Evolutionary conservation across 2,113 vertebrate genomes (phyloP).

Genomic region (Myotis lucifugus): DNA sequence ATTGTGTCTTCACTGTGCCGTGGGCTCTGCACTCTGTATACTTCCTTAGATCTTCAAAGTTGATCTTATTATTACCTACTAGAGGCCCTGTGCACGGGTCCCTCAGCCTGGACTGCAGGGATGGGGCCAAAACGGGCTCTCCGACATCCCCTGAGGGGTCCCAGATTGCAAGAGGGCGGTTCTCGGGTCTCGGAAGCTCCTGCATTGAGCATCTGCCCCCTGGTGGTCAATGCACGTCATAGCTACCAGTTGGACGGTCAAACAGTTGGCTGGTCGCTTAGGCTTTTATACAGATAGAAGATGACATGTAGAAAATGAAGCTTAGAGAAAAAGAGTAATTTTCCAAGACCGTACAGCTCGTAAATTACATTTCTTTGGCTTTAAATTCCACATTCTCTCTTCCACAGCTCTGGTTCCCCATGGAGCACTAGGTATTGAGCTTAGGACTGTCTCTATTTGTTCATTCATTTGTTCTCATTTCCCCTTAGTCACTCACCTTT

Average conservation of each 20-base stretch:
- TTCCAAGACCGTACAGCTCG: not conserved
- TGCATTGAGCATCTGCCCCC: too few species aligned
- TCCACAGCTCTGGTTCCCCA: not conserved
- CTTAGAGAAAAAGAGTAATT: not conserved
- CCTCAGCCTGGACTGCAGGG: too few species aligned
- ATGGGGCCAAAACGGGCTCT: too few species aligned
- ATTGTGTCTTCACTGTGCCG: accelerated
- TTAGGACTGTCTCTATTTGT: not conserved
- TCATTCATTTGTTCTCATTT: not conserved
- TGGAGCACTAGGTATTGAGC: not conserved
- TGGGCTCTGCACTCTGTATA: not conserved
- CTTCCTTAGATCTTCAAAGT: not conserved
- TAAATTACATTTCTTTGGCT: not conserved
- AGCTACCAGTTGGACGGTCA: too few species aligned
- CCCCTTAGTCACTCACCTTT: not conserved
- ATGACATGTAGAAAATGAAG: not conserved
- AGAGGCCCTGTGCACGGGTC: too few species aligned
- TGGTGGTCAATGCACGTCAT: too few species aligned
- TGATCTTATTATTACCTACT: not conserved
- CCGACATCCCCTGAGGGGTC: too few species aligned
- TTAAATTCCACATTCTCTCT: not conserved
- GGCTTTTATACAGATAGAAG: too few species aligned
- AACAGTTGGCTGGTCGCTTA: too few species aligned
- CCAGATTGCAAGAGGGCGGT: too few species aligned
- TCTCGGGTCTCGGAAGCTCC: too few species aligned